phyloP scores from a whole-genome alignment of 2,113 vertebrate species.

The Forbesichthys agassizii region DNA sequence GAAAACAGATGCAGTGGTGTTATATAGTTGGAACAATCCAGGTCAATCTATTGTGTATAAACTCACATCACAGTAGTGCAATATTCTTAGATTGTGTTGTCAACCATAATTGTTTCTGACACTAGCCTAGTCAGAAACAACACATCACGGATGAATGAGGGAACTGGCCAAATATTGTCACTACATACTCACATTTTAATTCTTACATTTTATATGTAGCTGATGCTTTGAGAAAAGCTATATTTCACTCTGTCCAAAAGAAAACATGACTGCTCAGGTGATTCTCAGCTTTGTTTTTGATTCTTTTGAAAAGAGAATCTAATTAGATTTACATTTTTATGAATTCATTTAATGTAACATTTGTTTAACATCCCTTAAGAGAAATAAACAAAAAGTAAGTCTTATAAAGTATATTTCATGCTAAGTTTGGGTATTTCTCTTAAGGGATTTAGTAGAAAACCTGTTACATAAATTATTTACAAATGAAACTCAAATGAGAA shows the following conservation, averaged over 20 bases:
- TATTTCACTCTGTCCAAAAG: slow-evolving; percentile 8
- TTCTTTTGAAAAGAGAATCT: too few species aligned
- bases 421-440: too few species aligned
- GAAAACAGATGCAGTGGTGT: slow-evolving; percentile 23
- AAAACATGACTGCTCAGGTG: slow-evolving; percentile 11
- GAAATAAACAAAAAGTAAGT: too few species aligned
- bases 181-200: not conserved
- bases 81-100: slow-evolving; percentile 23
- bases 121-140: slow-evolving; percentile 22
- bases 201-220: slow-evolving; percentile 11
- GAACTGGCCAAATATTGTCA: slow-evolving; percentile 1
- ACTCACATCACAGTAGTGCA: slow-evolving; percentile 11
- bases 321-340: too few species aligned
- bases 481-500: too few species aligned
- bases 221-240: not conserved
- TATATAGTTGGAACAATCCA: slow-evolving; percentile 24
- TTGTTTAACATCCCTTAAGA: too few species aligned
- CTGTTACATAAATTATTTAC: too few species aligned
- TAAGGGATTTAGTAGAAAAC: too few species aligned
- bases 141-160: slow-evolving; percentile 10
- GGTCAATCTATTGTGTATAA: slow-evolving; percentile 39
- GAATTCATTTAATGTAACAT: too few species aligned
- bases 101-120: not conserved
- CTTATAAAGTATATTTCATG: too few species aligned
- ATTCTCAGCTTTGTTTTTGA: too few species aligned